phyloP scores from a whole-genome alignment of 2,113 vertebrate genomes.

The Neotragus pygmaeus region DNA sequence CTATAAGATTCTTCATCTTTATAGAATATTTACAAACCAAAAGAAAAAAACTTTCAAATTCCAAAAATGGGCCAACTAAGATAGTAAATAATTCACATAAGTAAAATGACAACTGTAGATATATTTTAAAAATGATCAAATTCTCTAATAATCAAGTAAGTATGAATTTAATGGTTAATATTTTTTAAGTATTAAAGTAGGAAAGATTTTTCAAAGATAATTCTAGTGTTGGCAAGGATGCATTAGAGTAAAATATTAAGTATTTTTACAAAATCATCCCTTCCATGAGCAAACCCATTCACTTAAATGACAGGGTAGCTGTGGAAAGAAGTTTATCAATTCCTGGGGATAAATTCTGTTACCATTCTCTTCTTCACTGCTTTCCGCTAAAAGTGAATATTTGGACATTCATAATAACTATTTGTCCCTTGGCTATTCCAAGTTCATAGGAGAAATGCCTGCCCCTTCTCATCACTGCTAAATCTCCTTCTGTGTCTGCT shows the following conservation, averaged over 20 bases:
- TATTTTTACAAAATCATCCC: not conserved
- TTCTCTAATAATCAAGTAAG: not conserved
- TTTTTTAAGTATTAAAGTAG: conserved; percentile 15
- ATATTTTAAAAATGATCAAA: conserved; percentile 5
- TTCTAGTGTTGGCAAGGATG: not conserved
- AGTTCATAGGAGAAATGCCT: not conserved
- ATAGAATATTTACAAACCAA: not conserved
- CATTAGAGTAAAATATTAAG: not conserved
- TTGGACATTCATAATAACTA: not conserved
- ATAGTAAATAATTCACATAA: conserved; percentile 17
- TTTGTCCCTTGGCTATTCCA: not conserved
- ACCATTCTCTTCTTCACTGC: not conserved
- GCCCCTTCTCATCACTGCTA: not conserved
- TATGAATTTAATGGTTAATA: conserved; percentile 37
- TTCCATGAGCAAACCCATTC: not conserved
- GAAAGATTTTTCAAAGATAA: conserved; percentile 8
- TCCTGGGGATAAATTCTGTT: not conserved
- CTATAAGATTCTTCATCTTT: not conserved
- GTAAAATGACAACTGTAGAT: not conserved
- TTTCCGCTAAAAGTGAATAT: not conserved
- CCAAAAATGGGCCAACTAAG: not conserved
- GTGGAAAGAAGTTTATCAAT: not conserved
- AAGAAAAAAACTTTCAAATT: not conserved
- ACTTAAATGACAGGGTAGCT: not conserved
- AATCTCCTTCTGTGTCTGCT: not conserved